Conservation (phyloP, 2,888 invertebrate species). For the Andrena dorsata region DNA sequence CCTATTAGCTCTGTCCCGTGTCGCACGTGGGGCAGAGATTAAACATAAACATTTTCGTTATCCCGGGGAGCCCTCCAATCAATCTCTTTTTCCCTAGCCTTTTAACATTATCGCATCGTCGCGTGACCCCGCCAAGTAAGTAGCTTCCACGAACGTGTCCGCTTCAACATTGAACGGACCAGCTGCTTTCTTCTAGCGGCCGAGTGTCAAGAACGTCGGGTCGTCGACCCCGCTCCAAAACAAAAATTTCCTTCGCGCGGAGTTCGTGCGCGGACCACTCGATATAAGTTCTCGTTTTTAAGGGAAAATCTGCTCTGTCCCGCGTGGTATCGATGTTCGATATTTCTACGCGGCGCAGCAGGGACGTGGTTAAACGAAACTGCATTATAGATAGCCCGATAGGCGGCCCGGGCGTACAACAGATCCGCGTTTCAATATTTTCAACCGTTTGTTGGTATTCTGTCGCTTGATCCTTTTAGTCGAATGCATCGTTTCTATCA, state of each 20-base stretch:
- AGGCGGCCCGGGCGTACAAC: background rate
- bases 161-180: slow-evolving; percentile 36
- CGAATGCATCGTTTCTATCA: slow-evolving; percentile 1
- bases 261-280: background rate
- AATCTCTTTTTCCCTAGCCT: slow-evolving; percentile 51
- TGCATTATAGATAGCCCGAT: background rate
- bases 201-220: slow-evolving; percentile 31
- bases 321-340: slow-evolving; percentile 3
- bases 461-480: background rate
- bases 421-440: slow-evolving; percentile 15
- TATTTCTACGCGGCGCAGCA: background rate
- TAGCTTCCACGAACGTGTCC: slow-evolving; percentile 53
- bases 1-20: slow-evolving; percentile 6
- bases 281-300: background rate
- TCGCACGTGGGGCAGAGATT: slow-evolving; percentile 26
- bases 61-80: slow-evolving; percentile 38
- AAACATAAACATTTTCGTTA: slow-evolving; percentile 41
- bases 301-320: background rate
- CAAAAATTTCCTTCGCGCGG: slow-evolving; percentile 44
- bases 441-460: background rate
- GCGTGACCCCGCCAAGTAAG: slow-evolving; percentile 54
- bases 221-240: slow-evolving; percentile 31
- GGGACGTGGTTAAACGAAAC: slow-evolving; percentile 7
- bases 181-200: slow-evolving; percentile 32
- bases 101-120: slow-evolving; percentile 61